These are phyloP conservation scores for Pempheris klunzingeri DNA, from an alignment of 2,797 vertebrate genomes.

Conservation along the genomic window DNA sequence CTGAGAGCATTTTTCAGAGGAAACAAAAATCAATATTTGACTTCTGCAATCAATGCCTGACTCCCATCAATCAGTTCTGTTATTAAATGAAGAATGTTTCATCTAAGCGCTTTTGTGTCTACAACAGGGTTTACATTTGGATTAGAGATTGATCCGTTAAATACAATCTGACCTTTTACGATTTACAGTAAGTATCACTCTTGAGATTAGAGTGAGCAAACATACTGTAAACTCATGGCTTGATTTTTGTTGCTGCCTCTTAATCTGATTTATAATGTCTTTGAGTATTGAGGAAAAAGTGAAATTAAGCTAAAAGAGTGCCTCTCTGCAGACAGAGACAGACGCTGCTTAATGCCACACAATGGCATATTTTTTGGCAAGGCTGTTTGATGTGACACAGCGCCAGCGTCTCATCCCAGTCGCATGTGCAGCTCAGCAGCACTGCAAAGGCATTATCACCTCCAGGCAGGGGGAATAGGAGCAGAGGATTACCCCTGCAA, in stretches of 20 bases:
- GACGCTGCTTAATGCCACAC: constrained; percentile 32
- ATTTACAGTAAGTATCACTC: neutral
- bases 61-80: constrained; percentile 29
- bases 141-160: constrained; percentile 36
- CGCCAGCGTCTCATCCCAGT: constrained; percentile 48
- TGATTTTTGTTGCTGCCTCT: constrained; percentile 22
- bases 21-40: constrained; percentile 22
- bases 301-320: constrained; percentile 26
- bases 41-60: neutral
- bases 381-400: constrained; percentile 26
- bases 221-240: constrained; percentile 9
- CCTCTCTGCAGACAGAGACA: constrained; percentile 28
- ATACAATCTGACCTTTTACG: constrained; percentile 48
- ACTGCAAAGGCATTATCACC: constrained; percentile 76
- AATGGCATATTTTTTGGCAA: constrained; percentile 35
- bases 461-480: constrained; percentile 62
- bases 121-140: constrained; percentile 30
- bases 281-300: constrained; percentile 7
- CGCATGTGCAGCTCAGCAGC: constrained; percentile 40
- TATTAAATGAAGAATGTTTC: constrained; percentile 18
- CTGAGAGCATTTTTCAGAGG: neutral
- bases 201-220: constrained; percentile 28
- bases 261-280: constrained; percentile 4
- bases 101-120: neutral
- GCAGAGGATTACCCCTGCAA: constrained; percentile 73